These are phyloP conservation scores for Nomada flava DNA, from an alignment of 2,888 invertebrate species.

Conservation along the genomic window DNA sequence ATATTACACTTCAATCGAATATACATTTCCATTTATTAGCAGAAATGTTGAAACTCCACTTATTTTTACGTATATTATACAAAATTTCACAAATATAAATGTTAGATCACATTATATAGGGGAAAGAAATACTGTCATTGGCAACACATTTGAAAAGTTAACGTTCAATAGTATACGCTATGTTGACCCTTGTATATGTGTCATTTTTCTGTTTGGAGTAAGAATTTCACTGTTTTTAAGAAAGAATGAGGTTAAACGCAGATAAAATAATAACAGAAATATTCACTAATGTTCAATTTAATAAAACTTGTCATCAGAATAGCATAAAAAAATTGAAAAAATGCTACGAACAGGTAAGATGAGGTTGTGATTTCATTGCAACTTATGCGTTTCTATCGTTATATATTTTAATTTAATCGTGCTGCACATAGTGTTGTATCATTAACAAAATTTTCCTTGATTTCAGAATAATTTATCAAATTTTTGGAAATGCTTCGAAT, in stretches of 20 bases:
- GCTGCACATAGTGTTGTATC: not conserved
- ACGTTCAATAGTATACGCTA: conserved; percentile 4
- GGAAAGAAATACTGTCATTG: conserved; percentile 4
- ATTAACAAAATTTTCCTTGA: conserved; percentile 24
- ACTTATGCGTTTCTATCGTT: conserved; percentile 13
- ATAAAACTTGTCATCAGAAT: conserved; percentile 88
- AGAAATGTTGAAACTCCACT: not conserved
- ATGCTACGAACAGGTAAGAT: conserved; percentile 87
- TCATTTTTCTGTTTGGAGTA: not conserved
- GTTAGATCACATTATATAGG: not conserved
- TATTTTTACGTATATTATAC: not conserved
- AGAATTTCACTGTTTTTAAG: not conserved
- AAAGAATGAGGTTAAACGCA: conserved; percentile 30
- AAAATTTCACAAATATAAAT: not conserved
- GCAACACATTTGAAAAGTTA: conserved; percentile 39
- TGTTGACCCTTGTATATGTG: not conserved
- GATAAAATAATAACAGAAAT: conserved; percentile 79
- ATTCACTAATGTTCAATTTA: conserved; percentile 88
- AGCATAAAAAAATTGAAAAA: conserved; percentile 87
- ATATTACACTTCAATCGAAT: not conserved
- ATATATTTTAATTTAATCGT: not conserved
- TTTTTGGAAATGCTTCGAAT: conserved; percentile 88
- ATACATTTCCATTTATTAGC: not conserved
- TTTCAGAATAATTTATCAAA: conserved; percentile 85
- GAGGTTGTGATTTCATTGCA: conserved; percentile 16